Evolutionary conservation across 2,113 vertebrate genomes (phyloP).

Genomic region (Sebastes fasciatus): DNA sequence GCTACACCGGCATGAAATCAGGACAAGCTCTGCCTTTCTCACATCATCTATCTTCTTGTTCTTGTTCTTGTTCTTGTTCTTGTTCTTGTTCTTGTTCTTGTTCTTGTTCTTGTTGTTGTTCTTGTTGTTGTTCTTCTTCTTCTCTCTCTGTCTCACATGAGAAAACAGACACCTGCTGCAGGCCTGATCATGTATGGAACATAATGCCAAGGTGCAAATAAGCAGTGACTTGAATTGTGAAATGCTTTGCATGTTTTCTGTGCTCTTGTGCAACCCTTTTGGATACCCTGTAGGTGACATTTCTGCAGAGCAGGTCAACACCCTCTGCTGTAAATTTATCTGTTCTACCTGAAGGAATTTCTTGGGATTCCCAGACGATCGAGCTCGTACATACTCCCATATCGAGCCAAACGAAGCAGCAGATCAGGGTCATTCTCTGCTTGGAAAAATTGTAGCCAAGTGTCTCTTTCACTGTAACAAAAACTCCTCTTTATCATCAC

Average conservation of each 20-base stretch:
- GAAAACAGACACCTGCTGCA: background rate
- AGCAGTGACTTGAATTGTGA: background rate
- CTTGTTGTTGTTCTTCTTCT: too few relatives aligned
- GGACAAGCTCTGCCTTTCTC: background rate
- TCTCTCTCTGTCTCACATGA: background rate
- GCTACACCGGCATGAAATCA: slow-evolving; percentile 39
- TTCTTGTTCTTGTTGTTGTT: too few relatives aligned
- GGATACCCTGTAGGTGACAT: too few relatives aligned
- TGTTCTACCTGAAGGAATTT: too few relatives aligned
- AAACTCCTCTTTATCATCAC: slow-evolving; percentile 28
- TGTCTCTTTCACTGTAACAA: slow-evolving; percentile 9
- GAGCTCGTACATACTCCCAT: too few relatives aligned
- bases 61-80: background rate
- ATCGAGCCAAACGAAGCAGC: background rate
- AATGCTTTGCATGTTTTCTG: too few relatives aligned
- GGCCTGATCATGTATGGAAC: background rate
- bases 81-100: too few relatives aligned
- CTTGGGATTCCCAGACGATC: too few relatives aligned
- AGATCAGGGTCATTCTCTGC: background rate
- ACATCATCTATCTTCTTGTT: background rate
- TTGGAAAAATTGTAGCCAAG: background rate
- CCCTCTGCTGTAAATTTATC: too few relatives aligned
- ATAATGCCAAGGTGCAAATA: background rate
- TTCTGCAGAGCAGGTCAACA: too few relatives aligned
- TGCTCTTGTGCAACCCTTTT: too few relatives aligned